Conservation (phyloP, 2,888 invertebrate species). For the Netelia virgata region DNA sequence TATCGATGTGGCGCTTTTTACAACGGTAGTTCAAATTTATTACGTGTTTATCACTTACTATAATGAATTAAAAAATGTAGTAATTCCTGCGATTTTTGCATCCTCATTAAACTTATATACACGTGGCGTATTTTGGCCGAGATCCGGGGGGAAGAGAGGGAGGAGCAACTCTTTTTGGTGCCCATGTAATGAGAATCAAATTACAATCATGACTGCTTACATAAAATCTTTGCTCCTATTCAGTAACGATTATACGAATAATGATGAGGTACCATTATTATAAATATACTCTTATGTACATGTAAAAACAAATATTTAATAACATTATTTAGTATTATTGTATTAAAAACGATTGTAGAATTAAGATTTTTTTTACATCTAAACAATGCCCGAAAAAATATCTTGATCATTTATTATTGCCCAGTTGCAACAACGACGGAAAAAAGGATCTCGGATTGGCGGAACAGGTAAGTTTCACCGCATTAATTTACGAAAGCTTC, state of each 20-base stretch:
- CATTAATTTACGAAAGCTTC: neutral
- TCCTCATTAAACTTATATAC: conserved; percentile 32
- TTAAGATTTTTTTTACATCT: conserved; percentile 52
- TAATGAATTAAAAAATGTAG: conserved; percentile 8
- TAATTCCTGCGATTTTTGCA: conserved; percentile 48
- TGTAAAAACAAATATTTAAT: conserved; percentile 81
- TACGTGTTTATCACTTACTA: conserved; percentile 49
- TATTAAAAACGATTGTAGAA: conserved; percentile 69
- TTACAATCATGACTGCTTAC: conserved; percentile 76
- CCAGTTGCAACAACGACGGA: neutral
- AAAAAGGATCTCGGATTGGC: neutral
- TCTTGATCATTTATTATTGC: conserved; percentile 3
- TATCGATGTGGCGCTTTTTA: conserved; percentile 65
- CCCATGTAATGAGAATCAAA: conserved; percentile 45
- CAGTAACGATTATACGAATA: conserved; percentile 76
- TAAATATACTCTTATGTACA: conserved; percentile 79
- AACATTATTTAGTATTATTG: conserved; percentile 80
- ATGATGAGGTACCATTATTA: conserved; percentile 75
- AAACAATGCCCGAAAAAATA: conserved; percentile 29
- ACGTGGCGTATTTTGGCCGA: conserved; percentile 25
- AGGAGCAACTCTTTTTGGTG: conserved; percentile 13
- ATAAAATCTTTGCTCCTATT: conserved; percentile 80
- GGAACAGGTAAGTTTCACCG: neutral
- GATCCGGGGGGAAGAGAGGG: neutral
- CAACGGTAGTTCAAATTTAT: conserved; percentile 60